Conservation (phyloP, 2,888 invertebrate genomes). For the Phymatocera aterrima region DNA sequence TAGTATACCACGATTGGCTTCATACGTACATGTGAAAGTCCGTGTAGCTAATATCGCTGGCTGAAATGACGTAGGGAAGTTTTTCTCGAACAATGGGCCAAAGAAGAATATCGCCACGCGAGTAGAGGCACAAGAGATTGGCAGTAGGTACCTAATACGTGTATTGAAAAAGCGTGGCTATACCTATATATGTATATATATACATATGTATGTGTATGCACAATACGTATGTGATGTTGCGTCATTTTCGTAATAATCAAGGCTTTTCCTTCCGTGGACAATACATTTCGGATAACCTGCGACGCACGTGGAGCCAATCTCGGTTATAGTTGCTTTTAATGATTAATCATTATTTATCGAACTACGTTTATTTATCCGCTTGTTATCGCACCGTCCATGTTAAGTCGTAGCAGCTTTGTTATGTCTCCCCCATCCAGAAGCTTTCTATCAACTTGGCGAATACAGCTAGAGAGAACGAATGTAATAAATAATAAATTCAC, state of each 20-base stretch:
- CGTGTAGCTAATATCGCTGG: not conserved
- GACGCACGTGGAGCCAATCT: not conserved
- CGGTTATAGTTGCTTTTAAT: not conserved
- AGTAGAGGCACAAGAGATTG: constrained; percentile 23
- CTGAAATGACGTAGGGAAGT: not conserved
- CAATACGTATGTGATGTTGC: no score
- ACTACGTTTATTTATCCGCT: not conserved
- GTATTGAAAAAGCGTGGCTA: constrained; percentile 4
- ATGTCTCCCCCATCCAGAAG: not conserved
- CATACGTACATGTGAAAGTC: not conserved
- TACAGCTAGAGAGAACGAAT: not conserved
- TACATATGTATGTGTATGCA: not conserved
- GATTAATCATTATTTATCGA: not conserved
- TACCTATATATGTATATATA: not conserved
- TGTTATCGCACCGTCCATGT: not conserved
- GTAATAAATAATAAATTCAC: constrained; percentile 51
- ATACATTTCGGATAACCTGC: not conserved
- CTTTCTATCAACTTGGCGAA: not conserved
- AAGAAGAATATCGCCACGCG: not conserved
- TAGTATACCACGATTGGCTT: constrained; percentile 18
- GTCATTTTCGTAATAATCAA: not conserved
- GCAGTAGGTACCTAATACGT: no score
- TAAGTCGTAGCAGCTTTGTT: not conserved
- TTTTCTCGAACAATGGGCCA: not conserved
- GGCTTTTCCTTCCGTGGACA: not conserved